Evolutionary conservation across 2,888 invertebrate species (phyloP), one percentile per base, ranked within the genome.

Genomic region (Caenorhabditis parvicauda): DNA sequence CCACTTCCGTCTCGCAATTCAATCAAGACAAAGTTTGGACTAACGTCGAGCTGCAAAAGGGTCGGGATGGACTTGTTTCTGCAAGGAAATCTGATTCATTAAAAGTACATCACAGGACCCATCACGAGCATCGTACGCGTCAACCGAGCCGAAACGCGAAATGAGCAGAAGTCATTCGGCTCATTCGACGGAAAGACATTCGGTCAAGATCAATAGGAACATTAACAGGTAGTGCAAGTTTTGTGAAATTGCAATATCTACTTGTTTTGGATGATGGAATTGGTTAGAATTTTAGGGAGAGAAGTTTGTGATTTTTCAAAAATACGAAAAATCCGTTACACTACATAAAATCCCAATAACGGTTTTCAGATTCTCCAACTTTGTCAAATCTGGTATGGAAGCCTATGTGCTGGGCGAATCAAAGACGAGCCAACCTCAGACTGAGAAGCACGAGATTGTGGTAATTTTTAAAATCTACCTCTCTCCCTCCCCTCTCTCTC

Each of bases 371-470:
- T 92, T 92, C 83, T 90, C 92, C 21, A 88, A 90, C 48, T 90
- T 93, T 80, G 90, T 90, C 4, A 93, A 92, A 83, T 89, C 90
- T 42, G 90, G 91, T 19, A 89, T 89, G 50, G 93, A 94, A 82
- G 89, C 89, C 71, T 94, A 90, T 82, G 87, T 94, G 60, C 86
- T 92, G 69, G 91, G 90, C 19, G 87, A 88, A 25, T 84, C 87
- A 47, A 88, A 87, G 82, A 61, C 69, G 47, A 64, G 54, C 19
- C 39, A 54, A 4, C 58, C 59, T 42, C 67, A 76, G 1, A 41
- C 55, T 2, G 79, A 81, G 54, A 55, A 55, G 19, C 72, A 76
- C 38, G 77, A 79, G 47, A 70, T 79, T 41, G 38, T 74, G 19
- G 67, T 73, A 41, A 51, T 24, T 59, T 22, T 22, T 6, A 25